Evolutionary conservation across 2,888 invertebrate genomes (phyloP).

Genomic region (Steinernema scapterisci): DNA sequence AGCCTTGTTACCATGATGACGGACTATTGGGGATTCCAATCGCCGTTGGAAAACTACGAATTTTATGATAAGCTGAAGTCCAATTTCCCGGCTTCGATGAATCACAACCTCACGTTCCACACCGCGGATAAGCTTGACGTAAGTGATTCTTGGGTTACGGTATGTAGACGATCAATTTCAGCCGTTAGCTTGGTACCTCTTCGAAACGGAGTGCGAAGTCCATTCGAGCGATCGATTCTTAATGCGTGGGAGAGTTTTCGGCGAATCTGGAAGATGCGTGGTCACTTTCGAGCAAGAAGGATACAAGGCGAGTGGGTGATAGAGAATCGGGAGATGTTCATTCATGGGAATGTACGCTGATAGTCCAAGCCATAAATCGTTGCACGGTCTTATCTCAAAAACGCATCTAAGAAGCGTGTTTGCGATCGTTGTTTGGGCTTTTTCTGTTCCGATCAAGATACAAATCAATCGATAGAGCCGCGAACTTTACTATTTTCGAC

Average conservation of each 20-base stretch:
- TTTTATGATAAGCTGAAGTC: background rate
- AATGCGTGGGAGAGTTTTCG: background rate
- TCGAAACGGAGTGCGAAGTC: background rate
- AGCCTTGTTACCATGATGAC: background rate
- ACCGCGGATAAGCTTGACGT: background rate
- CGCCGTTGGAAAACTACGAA: background rate
- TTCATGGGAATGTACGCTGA: too few relatives aligned
- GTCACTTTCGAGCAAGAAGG: background rate
- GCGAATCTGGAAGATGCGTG: background rate
- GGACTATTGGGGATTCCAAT: conserved; percentile 1
- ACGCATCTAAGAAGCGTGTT: too few relatives aligned
- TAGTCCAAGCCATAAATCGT: too few relatives aligned
- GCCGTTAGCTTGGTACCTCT: conserved; percentile 1
- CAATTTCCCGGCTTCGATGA: background rate
- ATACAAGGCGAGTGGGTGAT: background rate
- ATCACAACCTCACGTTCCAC: background rate
- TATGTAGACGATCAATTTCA: background rate
- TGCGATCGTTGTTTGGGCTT: too few relatives aligned
- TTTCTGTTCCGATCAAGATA: too few relatives aligned
- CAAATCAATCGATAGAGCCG: too few relatives aligned
- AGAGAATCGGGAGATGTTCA: too few relatives aligned
- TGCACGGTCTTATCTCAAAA: too few relatives aligned
- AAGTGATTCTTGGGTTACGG: background rate
- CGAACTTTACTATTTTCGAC: too few relatives aligned
- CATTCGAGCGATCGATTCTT: conserved; percentile 4